A percentile compares a stretch with the other conserved stretches of the same genome.
phyloP scores from a whole-genome alignment of 2,888 invertebrate species.

The Phanerotoma sp. region DNA sequence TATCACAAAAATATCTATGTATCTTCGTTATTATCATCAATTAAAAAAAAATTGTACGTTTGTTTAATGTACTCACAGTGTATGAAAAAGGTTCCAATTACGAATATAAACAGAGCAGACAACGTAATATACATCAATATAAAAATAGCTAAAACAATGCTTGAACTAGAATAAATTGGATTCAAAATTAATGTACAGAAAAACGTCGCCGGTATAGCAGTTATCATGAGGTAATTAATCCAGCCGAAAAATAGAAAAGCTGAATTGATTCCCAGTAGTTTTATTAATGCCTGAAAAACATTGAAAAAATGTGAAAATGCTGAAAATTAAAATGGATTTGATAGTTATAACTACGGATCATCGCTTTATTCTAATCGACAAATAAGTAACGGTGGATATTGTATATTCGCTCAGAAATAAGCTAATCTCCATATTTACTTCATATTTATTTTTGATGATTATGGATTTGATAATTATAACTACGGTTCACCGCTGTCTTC shows the following conservation, averaged over 20 bases:
- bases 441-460: no score
- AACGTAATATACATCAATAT: slow-evolving; percentile 18
- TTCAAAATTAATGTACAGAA: slow-evolving; percentile 1
- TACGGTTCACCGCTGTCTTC: neutral
- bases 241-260: slow-evolving; percentile 32
- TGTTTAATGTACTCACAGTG: slow-evolving; percentile 4
- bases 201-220: slow-evolving; percentile 30
- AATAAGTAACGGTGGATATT: no score
- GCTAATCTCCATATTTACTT: no score
- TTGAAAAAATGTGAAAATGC: neutral
- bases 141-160: slow-evolving; percentile 3
- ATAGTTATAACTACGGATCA: no score
- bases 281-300: slow-evolving; percentile 32
- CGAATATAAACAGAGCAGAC: slow-evolving; percentile 13
- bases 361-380: no score
- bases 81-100: slow-evolving; percentile 9
- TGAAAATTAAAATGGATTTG: neutral
- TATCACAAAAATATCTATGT: no score
- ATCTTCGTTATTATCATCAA: no score
- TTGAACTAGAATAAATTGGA: slow-evolving; percentile 7
- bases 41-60: neutral
- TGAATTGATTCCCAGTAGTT: slow-evolving; percentile 26
- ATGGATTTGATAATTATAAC: neutral
- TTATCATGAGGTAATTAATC: slow-evolving; percentile 32
- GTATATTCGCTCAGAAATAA: no score